A percentile compares a stretch with the other conserved stretches of the same genome.
phyloP scores from a whole-genome alignment of 2,113 vertebrate species.

The Phylloscopus trochilus region DNA sequence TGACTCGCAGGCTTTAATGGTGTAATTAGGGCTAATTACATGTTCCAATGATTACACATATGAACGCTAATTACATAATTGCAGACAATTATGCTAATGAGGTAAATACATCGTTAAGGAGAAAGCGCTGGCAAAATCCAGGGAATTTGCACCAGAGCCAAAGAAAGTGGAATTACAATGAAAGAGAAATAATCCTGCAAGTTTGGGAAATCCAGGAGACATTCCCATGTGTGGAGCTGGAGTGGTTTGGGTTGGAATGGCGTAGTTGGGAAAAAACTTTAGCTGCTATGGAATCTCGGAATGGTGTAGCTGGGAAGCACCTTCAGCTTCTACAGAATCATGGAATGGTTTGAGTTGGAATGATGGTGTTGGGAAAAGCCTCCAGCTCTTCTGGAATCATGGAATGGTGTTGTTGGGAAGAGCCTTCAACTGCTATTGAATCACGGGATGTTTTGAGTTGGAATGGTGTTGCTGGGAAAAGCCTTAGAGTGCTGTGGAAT shows the following conservation, averaged over 20 bases:
- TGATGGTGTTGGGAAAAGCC: rapidly evolving
- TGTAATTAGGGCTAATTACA: constrained; percentile 65
- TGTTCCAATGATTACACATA: constrained; percentile 71
- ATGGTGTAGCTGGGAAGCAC: neutral
- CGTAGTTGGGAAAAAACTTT: rapidly evolving
- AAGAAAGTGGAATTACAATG: neutral
- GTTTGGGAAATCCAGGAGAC: neutral
- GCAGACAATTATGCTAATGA: constrained; percentile 55
- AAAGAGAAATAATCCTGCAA: neutral
- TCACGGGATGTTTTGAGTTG: too few species aligned
- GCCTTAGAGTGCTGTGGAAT: neutral
- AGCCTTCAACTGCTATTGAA: rapidly evolving
- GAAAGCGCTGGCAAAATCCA: constrained; percentile 34
- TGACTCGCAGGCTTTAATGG: constrained; percentile 53
- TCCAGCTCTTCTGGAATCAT: neutral
- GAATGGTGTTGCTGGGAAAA: neutral
- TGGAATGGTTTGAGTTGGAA: neutral
- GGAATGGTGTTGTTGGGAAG: neutral
- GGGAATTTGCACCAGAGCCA: neutral
- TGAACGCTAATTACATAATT: constrained; percentile 67
- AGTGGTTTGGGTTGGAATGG: neutral
- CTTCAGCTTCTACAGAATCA: rapidly evolving
- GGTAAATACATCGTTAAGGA: constrained; percentile 62
- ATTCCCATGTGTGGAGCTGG: rapidly evolving
- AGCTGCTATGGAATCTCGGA: neutral